A percentile compares a stretch with the other conserved stretches of the same genome.
Conservation (phyloP, 37 sponge, comb jelly and placozoan species). For the Petrosia ficiformis region DNA sequence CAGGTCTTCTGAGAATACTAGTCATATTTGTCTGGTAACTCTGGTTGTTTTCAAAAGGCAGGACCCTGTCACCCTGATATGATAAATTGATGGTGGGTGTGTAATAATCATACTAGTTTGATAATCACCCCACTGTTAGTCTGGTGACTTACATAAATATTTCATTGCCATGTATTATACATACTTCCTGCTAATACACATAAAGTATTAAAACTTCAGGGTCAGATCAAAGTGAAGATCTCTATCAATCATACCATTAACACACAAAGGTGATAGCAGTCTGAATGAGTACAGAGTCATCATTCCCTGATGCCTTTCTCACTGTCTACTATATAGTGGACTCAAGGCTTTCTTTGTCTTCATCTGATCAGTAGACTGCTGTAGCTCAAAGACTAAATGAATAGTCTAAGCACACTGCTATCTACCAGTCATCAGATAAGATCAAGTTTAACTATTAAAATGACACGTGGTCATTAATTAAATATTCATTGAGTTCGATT, state of each 20-base stretch:
- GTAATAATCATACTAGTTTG: no score
- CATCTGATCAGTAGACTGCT: background rate
- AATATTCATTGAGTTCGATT: background rate
- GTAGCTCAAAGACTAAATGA: background rate
- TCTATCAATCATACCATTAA: no score
- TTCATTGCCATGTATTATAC: no score
- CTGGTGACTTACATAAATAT: no score
- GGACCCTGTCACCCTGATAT: no score
- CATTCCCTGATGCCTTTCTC: background rate
- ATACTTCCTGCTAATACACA: no score
- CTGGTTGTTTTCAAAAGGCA: no score
- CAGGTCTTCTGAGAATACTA: constrained; percentile 20
- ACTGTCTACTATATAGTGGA: background rate
- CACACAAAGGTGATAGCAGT: no score
- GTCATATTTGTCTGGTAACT: background rate
- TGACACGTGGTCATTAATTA: background rate
- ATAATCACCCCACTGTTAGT: no score
- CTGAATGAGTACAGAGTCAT: no score
- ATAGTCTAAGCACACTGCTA: background rate
- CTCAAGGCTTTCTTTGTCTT: background rate
- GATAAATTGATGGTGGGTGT: no score
- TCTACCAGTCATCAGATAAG: background rate
- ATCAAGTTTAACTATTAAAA: background rate
- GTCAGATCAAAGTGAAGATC: background rate
- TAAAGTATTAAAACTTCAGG: no score